phyloP scores from a whole-genome alignment of 2,888 invertebrate species.

The Chrysina gloriosa region DNA sequence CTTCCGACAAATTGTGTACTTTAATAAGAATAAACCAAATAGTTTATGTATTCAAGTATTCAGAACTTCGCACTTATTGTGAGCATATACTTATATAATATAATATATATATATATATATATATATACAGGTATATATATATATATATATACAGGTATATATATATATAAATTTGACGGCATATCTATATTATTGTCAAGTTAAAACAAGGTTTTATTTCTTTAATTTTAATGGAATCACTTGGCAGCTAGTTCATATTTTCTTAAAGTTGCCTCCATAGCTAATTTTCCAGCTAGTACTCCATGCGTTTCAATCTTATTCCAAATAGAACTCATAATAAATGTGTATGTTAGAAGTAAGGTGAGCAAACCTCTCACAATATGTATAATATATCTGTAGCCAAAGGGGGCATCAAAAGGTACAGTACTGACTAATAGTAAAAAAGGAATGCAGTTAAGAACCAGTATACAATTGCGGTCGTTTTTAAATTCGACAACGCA shows the following conservation, averaged over 20 bases:
- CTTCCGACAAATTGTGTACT: too few species aligned
- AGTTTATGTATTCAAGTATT: too few species aligned
- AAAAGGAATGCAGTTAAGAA: slow-evolving; percentile 67
- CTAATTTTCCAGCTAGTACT: slow-evolving; percentile 77
- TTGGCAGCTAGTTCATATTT: slow-evolving; percentile 38
- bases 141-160: too few species aligned
- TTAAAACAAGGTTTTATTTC: not conserved
- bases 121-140: too few species aligned
- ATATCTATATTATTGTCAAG: not conserved
- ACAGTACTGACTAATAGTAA: slow-evolving; percentile 68
- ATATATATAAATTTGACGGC: too few species aligned
- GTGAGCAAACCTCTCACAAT: slow-evolving; percentile 73
- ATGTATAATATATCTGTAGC: slow-evolving; percentile 67
- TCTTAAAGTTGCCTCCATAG: slow-evolving; percentile 72
- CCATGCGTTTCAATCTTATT: slow-evolving; percentile 84
- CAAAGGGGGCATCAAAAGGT: slow-evolving; percentile 64
- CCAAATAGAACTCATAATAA: slow-evolving; percentile 86
- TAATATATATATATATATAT: too few species aligned
- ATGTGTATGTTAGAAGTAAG: slow-evolving; percentile 74
- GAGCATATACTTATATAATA: too few species aligned
- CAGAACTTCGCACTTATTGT: too few species aligned
- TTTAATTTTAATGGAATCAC: not conserved
- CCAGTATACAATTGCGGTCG: slow-evolving; percentile 69
- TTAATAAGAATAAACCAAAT: too few species aligned
- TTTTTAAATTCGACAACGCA: slow-evolving; percentile 67